Evolutionary conservation across 2,113 vertebrate genomes (phyloP), one percentile per base, ranked within the genome.

Genomic region (Nesogale talazaci): DNA sequence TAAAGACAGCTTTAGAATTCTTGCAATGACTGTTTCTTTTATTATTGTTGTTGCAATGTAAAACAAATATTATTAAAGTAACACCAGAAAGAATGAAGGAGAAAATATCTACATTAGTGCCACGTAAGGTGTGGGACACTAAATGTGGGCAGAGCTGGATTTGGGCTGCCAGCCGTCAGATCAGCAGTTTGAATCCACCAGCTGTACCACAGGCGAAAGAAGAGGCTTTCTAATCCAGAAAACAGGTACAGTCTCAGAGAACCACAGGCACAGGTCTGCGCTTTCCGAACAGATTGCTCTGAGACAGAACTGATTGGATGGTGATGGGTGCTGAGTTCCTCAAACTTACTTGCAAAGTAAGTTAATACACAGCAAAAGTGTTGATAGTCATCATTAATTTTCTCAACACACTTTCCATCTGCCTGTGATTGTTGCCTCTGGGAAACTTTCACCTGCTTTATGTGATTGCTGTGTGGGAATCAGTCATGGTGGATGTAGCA

Each of bases 51-150:
- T 65, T 65, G 4, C 25, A 82, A 46, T 69, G 11, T 70, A 89
- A 94, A 93, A 90, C 25, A 82, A 94, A 17, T 14, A 89, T 65
- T 12, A 52, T 52, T 88, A 94, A 94, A 94, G 76, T 75, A 86
- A 65, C 34, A 85, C 3, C 11, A 79, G n/a, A 46, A 81, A 63
- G 31, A 83, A 86, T 59, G 27, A 38, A n/a, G 52, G 56, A 81
- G 23, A 77, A 79, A 84, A 7, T 11, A n/a, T 19, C 52, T 84
- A 59, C 23, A 59, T 34, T 59, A 85, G 70, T 46, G 76, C 0
- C 2, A 23, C n/a, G 79, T 57, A 52, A 76, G 14, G 20, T 67
- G 36, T 63, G 25, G 78, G 74, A n/a, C 46, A 67, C 46, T 52
- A 52, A 17, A 81, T 34, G 23, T 61, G 36, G 46, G 46, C 46